Conservation (phyloP, 2,888 invertebrate species). For the Vesta saturnalis region DNA sequence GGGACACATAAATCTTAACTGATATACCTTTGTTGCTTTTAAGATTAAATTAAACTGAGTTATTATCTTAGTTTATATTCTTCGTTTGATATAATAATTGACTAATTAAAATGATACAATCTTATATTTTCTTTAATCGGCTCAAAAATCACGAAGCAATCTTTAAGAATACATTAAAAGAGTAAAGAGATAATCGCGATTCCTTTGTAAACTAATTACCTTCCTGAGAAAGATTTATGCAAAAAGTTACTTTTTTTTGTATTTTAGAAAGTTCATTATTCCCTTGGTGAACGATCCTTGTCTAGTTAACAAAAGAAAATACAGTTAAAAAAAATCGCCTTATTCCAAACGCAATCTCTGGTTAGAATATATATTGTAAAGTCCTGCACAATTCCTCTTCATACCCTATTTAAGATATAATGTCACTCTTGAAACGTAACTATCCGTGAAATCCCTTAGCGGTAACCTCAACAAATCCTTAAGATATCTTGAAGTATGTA, state of each 20-base stretch:
- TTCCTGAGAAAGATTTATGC: conserved; percentile 31
- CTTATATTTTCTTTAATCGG: not conserved
- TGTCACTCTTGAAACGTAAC: conserved; percentile 14
- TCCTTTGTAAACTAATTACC: conserved; percentile 28
- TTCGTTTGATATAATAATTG: conserved; percentile 24
- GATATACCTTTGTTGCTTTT: conserved; percentile 43
- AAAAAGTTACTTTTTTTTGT: conserved; percentile 29
- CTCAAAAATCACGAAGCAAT: not conserved
- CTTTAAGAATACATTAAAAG: conserved; percentile 19
- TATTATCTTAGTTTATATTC: conserved; percentile 32
- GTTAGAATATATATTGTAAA: not conserved
- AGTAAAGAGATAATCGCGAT: conserved; percentile 24
- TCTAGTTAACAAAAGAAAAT: conserved; percentile 11
- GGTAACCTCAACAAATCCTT: conserved; percentile 23
- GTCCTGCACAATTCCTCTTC: conserved; percentile 15
- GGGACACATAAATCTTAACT: conserved; percentile 42
- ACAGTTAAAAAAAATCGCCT: conserved; percentile 7
- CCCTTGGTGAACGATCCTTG: conserved; percentile 8
- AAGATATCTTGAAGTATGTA: not conserved
- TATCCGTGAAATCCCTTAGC: conserved; percentile 15
- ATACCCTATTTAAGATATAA: conserved; percentile 13
- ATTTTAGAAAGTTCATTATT: conserved; percentile 25
- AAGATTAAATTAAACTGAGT: conserved; percentile 45
- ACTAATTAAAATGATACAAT: conserved; percentile 13
- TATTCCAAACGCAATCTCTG: conserved; percentile 4